Base-by-base conservation (phyloP, 2,797 vertebrate genomes). In the Kryptolebias ocellatus region DNA sequence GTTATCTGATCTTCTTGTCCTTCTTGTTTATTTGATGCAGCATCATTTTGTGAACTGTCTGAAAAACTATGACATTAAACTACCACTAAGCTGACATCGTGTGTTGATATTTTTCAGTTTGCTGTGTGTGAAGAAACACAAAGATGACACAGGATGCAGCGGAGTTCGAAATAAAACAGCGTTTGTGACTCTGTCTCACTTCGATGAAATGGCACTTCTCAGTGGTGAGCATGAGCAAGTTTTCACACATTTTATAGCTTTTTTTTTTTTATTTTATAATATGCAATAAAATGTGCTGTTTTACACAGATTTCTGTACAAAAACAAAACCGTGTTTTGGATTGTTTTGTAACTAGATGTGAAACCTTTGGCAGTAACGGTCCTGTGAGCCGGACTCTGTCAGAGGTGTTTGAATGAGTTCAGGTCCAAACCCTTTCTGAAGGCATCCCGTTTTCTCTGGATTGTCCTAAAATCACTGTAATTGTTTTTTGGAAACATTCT, bases 121-220 rank as follows among this genome's bases (percentile, higher is more conserved):
- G 14, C 61, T 82, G 2, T 99, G 97, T 80, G 98, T 98, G 49
- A 98, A 96, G 89, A 95, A 91, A 63, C 97, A 99, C 81, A 99
- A 99, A 82, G 87, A 90, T 4, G 87, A 89, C 0, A 87, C 89
- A 0, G 92, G 87, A 39, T 99, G 97, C 87, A 96, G 87, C 0
- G 97, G 98, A 29, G 79, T 97, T 37, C 89, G 97, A 80, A 94
- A 98, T 86, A 97, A 96, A 91, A 95, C 96, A 0, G 93, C 94
- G 0, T 99, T 96, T 81, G 83, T 97, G 39, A 83, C 94, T 20
- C 67, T 98, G 29, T 93, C 94, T 4, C 86, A 94, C 0, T 98
- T 99, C 85, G 93, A 94, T 55, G 96, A 99, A 72, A 94, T 98
- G 85, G 76, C 95, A 47, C 95, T 99, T 65, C 90, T 99, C 58